phyloP scores from a whole-genome alignment of 2,113 vertebrate species.

The Oxyruncus cristatus region DNA sequence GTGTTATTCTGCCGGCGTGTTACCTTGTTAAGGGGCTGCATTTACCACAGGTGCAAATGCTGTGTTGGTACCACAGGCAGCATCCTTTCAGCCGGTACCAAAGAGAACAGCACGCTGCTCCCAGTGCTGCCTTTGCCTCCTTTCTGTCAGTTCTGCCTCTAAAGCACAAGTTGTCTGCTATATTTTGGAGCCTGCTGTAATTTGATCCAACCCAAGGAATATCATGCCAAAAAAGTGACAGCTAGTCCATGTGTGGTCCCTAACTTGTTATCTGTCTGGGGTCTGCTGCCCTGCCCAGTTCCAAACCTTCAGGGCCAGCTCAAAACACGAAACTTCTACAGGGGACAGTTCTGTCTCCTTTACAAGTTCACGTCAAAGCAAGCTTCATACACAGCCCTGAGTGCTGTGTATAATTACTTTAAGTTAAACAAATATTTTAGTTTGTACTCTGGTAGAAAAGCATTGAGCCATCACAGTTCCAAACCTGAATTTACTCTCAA shows the following conservation, averaged over 20 bases:
- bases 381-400: background rate
- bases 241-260: background rate
- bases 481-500: background rate
- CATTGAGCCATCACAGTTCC: background rate
- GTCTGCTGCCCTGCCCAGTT: background rate
- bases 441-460: background rate
- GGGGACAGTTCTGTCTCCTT: background rate
- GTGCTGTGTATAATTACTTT: background rate
- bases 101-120: background rate
- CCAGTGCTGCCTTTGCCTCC: background rate
- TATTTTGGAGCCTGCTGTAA: background rate
- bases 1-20: fast-evolving
- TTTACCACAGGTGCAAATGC: background rate
- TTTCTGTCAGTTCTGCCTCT: background rate
- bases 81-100: background rate
- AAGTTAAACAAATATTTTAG: background rate
- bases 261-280: background rate
- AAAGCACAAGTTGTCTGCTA: background rate
- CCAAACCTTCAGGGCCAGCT: background rate
- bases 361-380: background rate
- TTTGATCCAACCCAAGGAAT: background rate
- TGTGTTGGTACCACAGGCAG: background rate
- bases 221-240: background rate
- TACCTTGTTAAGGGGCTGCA: background rate
- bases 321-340: background rate